Base-by-base conservation (phyloP, 1,140 invertebrate species). In the Drosophila bipectinata region DNA sequence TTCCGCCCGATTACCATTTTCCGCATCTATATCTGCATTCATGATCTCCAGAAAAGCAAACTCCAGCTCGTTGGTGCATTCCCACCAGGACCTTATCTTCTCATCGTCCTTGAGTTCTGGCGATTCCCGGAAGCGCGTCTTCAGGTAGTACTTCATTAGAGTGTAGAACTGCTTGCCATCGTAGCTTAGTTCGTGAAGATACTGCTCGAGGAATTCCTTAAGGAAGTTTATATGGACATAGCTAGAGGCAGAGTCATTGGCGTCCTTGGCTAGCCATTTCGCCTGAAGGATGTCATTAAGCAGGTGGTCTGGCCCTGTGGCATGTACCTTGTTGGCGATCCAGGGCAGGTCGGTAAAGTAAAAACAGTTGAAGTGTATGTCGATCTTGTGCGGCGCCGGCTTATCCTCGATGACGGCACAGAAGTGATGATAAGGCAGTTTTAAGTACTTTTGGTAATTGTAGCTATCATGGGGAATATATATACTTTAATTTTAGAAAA, bases 361-460 rank as follows among this genome's bases (percentile, higher is more conserved):
- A 77, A 90, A 91, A 55, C 85, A 91, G 57, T 91, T 84, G 55
- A 88, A 91, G 49, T 90, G 76, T 71, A 91, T 91, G 64, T 91
- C 90, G 47, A 91, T 78, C 64, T 91, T 91, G 67, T 89, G 89
- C 47, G 79, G 18, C 56, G 88, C 78, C 54, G 83, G 76, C 41
- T 90, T 88, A 32, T 91, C 87, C 76, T 91, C 90, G 67, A 91
- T 90, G 39, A 90, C 80, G 68, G 83, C 78, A 87, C 89, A 91
- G 64, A 92, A 91, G 62, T 91, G 92, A 72, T 97, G 96, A 92
- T 94, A 96, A 55, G 97, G 96, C 45, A 97, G 92, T 92, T 98
- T 96, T 91, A 96, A 96, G 45, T 97, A 92, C 92, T 96, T 96
- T 88, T 97, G 92, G n/a, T 94, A 93, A 91, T 97, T 97, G 90